Base-by-base conservation (phyloP, 2,797 vertebrate species). In the Labroides dimidiatus region DNA sequence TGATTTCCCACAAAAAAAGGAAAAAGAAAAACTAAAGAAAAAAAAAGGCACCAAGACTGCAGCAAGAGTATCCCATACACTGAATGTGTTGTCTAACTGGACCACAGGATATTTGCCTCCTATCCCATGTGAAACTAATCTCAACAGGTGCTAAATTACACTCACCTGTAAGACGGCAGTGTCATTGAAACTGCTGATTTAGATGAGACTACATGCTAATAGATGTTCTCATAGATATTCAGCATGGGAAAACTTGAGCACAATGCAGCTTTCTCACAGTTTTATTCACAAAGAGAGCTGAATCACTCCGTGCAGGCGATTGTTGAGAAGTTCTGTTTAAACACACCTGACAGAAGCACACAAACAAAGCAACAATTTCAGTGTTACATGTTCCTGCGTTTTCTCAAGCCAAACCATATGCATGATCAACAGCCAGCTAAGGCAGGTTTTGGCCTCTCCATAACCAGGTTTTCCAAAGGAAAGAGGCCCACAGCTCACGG, bases 211-310 rank as follows among this genome's bases (percentile, higher is more conserved):
- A 2, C 48, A 65, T 55, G 19, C 33, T 24, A 12, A 19, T n/a
- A 15, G 53, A 17, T 1, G 6, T 82, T 92, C 91, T 86, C 92
- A 91, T 58, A 81, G 80, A 56, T 74, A 72, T 88, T 77, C 64
- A 56, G 14, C 4, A 51, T 82, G 72, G 66, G 84, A 81, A 51
- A 58, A 33, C 30, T 8, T 33, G 49, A 60, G 71, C 62, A 87
- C 67, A 81, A 87, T 68, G 27, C 72, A 67, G 63, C 55, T 15
- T 59, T 60, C 20, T 64, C 57, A 66, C 48, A 58, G 55, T 24
- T 20, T 11, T 9, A 43, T 48, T 68, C 54, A 69, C 7, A 36
- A 58, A 70, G 79, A 74, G 68, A 77, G 52, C 62, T 68, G 39
- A 55, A 75, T 76, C 45, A 60, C 11, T 42, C 42, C 64, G 52